These are phyloP conservation scores for Allobates femoralis DNA, from an alignment of 2,797 vertebrate genomes.

Conservation along the genomic window DNA sequence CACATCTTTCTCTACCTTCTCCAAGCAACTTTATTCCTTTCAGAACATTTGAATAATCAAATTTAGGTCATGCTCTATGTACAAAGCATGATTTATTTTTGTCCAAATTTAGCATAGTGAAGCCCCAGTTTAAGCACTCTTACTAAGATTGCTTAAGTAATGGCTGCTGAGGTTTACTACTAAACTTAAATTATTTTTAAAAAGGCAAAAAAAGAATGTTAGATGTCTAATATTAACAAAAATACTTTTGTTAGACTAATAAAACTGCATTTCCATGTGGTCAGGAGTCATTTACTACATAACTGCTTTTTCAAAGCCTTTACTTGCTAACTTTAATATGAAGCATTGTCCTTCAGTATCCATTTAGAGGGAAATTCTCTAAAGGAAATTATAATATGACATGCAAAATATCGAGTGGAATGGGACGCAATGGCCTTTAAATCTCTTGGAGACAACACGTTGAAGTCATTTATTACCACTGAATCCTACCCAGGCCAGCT, in stretches of 20 bases:
- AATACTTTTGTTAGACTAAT: not conserved
- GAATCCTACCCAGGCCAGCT: slow-evolving; percentile 61
- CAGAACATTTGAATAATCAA: too few species aligned
- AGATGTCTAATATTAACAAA: too few species aligned
- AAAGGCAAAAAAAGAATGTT: not conserved
- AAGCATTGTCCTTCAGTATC: slow-evolving; percentile 56
- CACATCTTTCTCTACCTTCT: too few species aligned
- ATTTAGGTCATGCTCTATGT: too few species aligned
- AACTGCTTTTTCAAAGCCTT: slow-evolving; percentile 14
- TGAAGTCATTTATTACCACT: slow-evolving; percentile 67
- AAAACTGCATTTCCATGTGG: not conserved
- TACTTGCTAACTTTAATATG: slow-evolving; percentile 39
- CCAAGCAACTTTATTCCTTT: too few species aligned
- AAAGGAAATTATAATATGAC: slow-evolving; percentile 63
- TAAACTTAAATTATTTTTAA: not conserved
- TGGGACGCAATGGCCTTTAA: slow-evolving; percentile 69
- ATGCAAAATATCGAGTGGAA: slow-evolving; percentile 65
- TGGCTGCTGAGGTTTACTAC: too few species aligned
- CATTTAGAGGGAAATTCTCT: slow-evolving; percentile 63
- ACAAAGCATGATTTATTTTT: too few species aligned
- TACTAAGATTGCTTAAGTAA: not conserved
- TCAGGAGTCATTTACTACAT: not conserved
- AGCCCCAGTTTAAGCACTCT: too few species aligned
- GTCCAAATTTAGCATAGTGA: too few species aligned
- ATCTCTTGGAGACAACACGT: slow-evolving; percentile 63